phyloP scores from a whole-genome alignment of 1,140 invertebrate genomes.

The fruit fly (Drosophila melanogaster) region Release_6_plus_ISO1_MT NT_037436.4:15348501-15349000 shows the following conservation, averaged over 20 bases:
- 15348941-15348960: conserved; percentile 76
- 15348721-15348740: conserved; percentile 66
- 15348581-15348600: conserved; percentile 82
- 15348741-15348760: conserved; percentile 70
- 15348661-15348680: conserved; percentile 23
- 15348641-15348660: conserved; percentile 82
- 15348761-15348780: conserved; percentile 51
- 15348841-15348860: background rate
- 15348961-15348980: conserved; percentile 66
- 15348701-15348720: conserved; percentile 75
- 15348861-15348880: background rate
- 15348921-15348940: conserved; percentile 78
- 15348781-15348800: conserved; percentile 48
- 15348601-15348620: conserved; percentile 83
- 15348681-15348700: conserved; percentile 17
- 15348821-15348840: conserved; percentile 65
- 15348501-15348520: conserved; percentile 35
- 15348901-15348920: conserved; percentile 80
- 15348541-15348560: conserved; percentile 45
- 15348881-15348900: conserved; percentile 39
- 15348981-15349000: conserved; percentile 31
- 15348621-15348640: conserved; percentile 83
- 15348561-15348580: conserved; percentile 65
- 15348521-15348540: background rate
- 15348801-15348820: conserved; percentile 74